Conservation (phyloP, 2,113 vertebrate species). For the Shinisaurus crocodilurus region DNA sequence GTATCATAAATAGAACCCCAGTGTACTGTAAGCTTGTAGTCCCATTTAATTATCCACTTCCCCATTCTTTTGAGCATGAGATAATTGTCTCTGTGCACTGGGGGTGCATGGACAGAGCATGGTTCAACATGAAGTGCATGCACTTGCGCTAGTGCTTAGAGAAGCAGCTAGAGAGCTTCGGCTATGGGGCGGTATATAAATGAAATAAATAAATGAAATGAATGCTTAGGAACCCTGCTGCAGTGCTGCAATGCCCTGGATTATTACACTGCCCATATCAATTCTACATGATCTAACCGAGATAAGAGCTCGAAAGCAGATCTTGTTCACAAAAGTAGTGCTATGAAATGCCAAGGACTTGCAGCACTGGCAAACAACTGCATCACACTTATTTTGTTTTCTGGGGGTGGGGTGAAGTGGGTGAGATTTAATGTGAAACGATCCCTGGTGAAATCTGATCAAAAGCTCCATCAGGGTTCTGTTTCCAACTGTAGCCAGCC, state of each 20-base stretch:
- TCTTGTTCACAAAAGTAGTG: background rate
- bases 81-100: background rate
- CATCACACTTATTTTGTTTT: background rate
- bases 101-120: background rate
- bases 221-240: background rate
- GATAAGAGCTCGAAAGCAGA: background rate
- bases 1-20: background rate
- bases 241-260: background rate
- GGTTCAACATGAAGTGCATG: background rate
- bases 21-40: background rate
- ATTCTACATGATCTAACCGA: background rate
- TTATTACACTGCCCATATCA: background rate
- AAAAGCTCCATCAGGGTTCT: background rate
- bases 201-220: too few species aligned
- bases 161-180: too few species aligned
- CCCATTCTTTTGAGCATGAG: background rate
- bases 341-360: background rate
- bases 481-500: background rate
- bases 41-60: background rate
- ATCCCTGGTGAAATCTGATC: background rate
- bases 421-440: background rate
- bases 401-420: background rate
- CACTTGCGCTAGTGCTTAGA: too few species aligned
- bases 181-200: too few species aligned
- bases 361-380: background rate